Evolutionary conservation across 2,797 vertebrate genomes (phyloP), one percentile per base, ranked within the genome.

Genomic region (Malacoctenus gilli): DNA sequence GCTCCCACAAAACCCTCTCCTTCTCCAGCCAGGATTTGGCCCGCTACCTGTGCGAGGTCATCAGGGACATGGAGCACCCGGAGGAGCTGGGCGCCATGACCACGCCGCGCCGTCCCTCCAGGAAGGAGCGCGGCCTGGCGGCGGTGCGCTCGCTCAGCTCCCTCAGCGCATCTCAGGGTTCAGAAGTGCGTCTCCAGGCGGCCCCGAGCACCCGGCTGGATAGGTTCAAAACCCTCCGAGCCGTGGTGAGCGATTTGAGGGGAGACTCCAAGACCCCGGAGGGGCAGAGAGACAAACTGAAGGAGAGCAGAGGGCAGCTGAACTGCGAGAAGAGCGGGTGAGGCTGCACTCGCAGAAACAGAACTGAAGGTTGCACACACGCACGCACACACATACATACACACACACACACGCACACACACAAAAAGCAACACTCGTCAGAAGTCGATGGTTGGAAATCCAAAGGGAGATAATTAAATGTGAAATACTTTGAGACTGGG

Each of bases 101-200:
- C 18, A 83, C 82, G 0, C 87, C 84, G 0, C 85, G 85, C 1
- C 88, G 77, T n/a, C 86, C 92, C 43, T 80, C 89, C 15, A 83
- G 89, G 0, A 93, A 94, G 75, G 93, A 94, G 38, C 87, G 67
- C 0, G 84, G 92, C 50, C 92, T 92, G 0, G 81, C 80, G 0
- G 89, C 90, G 0, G 88, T 86, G 71, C 89, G 93, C 55, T 93
- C 92, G 11, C 92, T 95, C 48, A 95, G 94, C 68, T 92, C 93
- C 38, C 90, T 91, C 35, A 91, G 85, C 1, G 65, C 80, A 16
- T 54, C 70, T 74, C 82, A 83, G 14, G 89, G 87, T 12, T 77
- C 83, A 35, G 92, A 91, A 3, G 91, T 48, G 41, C 79, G 85
- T 67, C 84, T 78, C 1, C 18, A 68, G 2, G 65, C 34, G 2